Evolutionary conservation across 2,113 vertebrate genomes (phyloP).

Genomic region (Alethe diademata): DNA sequence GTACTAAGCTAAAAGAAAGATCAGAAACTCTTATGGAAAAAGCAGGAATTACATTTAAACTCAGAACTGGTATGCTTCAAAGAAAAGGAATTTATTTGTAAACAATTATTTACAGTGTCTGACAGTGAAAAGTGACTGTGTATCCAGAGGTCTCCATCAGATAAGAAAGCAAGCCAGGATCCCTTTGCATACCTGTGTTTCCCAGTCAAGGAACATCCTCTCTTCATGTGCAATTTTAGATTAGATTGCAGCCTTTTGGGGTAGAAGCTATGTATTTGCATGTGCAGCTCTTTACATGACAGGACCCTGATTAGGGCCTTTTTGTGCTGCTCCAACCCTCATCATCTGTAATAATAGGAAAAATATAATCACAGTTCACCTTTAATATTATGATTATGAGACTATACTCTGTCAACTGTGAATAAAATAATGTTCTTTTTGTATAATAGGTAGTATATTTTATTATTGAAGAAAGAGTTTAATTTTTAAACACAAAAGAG

Average conservation of each 20-base stretch:
- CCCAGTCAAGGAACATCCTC: not conserved
- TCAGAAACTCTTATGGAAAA: not conserved
- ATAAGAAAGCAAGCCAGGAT: not conserved
- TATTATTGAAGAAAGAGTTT: conserved; percentile 25
- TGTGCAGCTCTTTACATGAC: not conserved
- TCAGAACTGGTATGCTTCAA: not conserved
- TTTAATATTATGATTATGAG: not conserved
- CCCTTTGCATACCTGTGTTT: not conserved
- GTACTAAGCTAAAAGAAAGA: not conserved
- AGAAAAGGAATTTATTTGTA: not conserved
- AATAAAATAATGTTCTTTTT: conserved; percentile 18
- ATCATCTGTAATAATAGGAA: not conserved
- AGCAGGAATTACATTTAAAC: not conserved
- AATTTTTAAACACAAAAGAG: not conserved
- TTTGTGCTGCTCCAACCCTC: not conserved
- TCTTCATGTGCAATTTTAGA: not conserved
- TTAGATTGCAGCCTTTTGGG: not conserved
- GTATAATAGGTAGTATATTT: conserved; percentile 46
- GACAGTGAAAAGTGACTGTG: not conserved
- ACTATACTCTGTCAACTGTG: conserved; percentile 19
- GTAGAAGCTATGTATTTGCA: not conserved
- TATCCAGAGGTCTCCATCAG: not conserved
- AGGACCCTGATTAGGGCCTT: not conserved
- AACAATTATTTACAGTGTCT: not conserved
- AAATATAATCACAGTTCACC: conserved; percentile 6